These are phyloP conservation scores for Allobates femoralis DNA, from an alignment of 2,797 vertebrate genomes.

Conservation along the genomic window DNA sequence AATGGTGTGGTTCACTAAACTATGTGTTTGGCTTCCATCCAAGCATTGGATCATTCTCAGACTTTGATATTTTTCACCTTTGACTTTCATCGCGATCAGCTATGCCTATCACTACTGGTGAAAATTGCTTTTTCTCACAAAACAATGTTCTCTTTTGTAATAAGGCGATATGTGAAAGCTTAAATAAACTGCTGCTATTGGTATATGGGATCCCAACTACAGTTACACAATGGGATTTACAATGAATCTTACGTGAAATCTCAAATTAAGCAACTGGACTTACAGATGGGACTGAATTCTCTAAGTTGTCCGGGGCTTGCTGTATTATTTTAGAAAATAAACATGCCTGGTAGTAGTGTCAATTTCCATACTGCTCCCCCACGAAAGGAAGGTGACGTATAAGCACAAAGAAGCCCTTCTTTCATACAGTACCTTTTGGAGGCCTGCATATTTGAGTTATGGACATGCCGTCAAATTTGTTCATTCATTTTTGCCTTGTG, in stretches of 20 bases:
- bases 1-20: conserved; percentile 9
- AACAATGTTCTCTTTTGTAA: conserved; percentile 14
- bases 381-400: not conserved
- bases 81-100: not conserved
- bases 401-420: not conserved
- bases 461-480: not conserved
- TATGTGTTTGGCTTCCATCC: not conserved
- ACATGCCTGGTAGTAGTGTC: not conserved
- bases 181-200: not conserved
- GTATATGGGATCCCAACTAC: not conserved
- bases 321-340: conserved; percentile 1
- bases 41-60: not conserved
- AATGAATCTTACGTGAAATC: not conserved
- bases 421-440: not conserved
- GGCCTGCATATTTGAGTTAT: conserved; percentile 8
- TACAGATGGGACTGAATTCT: not conserved
- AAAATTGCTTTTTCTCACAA: conserved; percentile 10
- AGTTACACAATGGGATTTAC: not conserved
- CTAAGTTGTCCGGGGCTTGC: not conserved
- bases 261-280: not conserved
- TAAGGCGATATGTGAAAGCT: not conserved
- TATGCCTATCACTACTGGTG: not conserved
- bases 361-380: not conserved
- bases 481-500: not conserved
- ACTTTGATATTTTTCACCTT: conserved; percentile 23